Percentiles rank a stretch among this genome's conserved stretches.
phyloP scores from a whole-genome alignment of 2,113 vertebrate species.

The Varanus salvator region DNA sequence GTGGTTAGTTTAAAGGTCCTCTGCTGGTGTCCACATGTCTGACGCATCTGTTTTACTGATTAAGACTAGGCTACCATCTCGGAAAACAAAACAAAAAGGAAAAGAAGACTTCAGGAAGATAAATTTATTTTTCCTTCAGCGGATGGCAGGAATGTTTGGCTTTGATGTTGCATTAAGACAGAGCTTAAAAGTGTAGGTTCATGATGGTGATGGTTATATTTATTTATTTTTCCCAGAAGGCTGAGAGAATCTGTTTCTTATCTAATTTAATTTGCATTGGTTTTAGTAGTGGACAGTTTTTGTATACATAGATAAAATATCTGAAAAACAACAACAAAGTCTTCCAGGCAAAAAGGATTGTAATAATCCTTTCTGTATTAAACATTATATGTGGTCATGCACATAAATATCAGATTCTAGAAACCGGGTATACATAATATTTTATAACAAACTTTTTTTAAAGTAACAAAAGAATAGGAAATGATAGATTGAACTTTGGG shows the following conservation, averaged over 20 bases:
- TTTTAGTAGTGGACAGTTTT: neutral
- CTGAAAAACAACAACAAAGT: neutral
- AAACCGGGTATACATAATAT: neutral
- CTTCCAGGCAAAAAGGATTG: neutral
- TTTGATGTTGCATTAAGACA: slow-evolving; percentile 26
- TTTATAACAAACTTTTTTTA: neutral
- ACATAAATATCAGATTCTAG: neutral
- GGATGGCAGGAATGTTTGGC: neutral
- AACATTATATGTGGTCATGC: neutral
- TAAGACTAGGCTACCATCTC: neutral
- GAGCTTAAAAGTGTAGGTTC: neutral
- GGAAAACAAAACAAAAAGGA: neutral
- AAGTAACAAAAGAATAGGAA: neutral
- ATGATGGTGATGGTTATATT: neutral
- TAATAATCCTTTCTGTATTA: neutral
- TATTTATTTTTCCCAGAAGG: slow-evolving; percentile 15
- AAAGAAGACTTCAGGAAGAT: slow-evolving; percentile 18
- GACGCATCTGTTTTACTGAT: slow-evolving; percentile 29
- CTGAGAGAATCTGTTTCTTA: neutral
- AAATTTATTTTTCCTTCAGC: neutral
- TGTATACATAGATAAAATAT: neutral
- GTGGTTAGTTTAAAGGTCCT: slow-evolving; percentile 16
- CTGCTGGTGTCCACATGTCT: neutral
- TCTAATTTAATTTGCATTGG: neutral
- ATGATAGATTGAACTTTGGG: neutral